A percentile compares a stretch with the other conserved stretches of the same genome.
Conservation (phyloP, 2,113 vertebrate genomes). For the Oryzias melastigma region DNA sequence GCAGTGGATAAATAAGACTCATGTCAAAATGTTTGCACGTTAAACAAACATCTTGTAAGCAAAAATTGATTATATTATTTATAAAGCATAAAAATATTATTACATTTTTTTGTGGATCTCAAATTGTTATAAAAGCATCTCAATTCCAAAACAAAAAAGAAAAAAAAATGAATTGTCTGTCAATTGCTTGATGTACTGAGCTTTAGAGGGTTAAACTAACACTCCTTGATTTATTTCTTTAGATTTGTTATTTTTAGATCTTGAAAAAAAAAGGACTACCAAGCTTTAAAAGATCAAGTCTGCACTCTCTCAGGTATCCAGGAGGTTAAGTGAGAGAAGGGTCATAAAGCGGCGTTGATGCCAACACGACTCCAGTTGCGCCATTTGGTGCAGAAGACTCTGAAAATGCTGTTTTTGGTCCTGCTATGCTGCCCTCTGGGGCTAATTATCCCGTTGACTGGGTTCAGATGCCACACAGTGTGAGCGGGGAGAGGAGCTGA, state of each 20-base stretch:
- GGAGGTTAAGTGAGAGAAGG: constrained; percentile 19
- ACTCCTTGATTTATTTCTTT: not conserved
- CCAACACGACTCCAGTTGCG: constrained; percentile 42
- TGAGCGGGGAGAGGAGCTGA: constrained; percentile 27
- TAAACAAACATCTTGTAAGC: no score
- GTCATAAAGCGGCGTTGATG: constrained; percentile 49
- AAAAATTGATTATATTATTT: no score
- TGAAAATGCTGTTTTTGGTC: constrained; percentile 51
- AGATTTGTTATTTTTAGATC: not conserved
- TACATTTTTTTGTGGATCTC: no score
- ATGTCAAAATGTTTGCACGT: no score
- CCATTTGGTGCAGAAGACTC: constrained; percentile 70
- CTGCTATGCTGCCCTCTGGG: constrained; percentile 64
- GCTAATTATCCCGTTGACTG: constrained; percentile 71
- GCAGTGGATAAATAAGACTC: no score
- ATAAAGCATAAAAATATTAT: no score
- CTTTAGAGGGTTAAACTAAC: no score
- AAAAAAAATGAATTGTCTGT: no score
- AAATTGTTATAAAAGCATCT: no score
- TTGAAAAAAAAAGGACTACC: not conserved
- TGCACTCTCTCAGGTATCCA: not conserved
- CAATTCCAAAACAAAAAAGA: no score
- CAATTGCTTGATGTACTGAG: no score
- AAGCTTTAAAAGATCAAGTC: not conserved
- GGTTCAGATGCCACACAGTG: constrained; percentile 71